Evolutionary conservation across 1,140 invertebrate genomes (phyloP), one percentile per base, ranked within the genome.

Genomic region (Drosophila bocki): DNA sequence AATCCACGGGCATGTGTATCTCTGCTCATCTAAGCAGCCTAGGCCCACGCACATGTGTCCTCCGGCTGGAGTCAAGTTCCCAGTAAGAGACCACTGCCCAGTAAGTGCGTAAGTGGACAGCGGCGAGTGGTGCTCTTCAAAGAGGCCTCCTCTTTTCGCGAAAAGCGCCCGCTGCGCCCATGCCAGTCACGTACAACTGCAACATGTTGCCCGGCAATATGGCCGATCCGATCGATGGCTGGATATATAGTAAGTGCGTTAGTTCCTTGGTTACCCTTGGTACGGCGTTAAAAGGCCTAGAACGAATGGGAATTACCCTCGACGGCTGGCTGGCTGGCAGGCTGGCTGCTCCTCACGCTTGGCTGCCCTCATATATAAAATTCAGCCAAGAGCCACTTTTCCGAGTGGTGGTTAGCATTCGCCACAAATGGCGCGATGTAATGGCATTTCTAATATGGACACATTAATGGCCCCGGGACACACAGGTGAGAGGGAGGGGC

Each of bases 401-500:
- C 35, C 62, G 45, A 70, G 80, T 71, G 44, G 75, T 80, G 77
- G 81, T 82, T 85, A 77, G 68, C 86, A 90, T 90, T 88, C 79
- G 81, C 85, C 85, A 62, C 85, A 90, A 90, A 90, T 90, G 84
- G 77, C 84, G 85, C 85, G 78, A 72, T 84, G 84, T 90, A 84
- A 90, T 90, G 81, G 85, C 82, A 90, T 88, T 88, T 88, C 82
- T 87, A 86, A 82, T 82, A 87, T 85, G 82, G 78, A 64, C 78
- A 81, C 84, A 88, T 87, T 88, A 87, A 84, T 80, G 85, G 77
- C 61, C 42, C 22, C 37, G 32, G 45, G 12, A 41, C 42, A 42
- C 68, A 81, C 82, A 86, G 74, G 75, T 75, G 80, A 62, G 64
- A 33, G 75, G 44, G 62, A 22, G 47, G 63, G 47, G 3, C 39